Percentiles rank a stretch among this genome's conserved stretches.
Evolutionary conservation across 2,797 vertebrate genomes (phyloP).

Genomic region (Enteromius viviparus): DNA sequence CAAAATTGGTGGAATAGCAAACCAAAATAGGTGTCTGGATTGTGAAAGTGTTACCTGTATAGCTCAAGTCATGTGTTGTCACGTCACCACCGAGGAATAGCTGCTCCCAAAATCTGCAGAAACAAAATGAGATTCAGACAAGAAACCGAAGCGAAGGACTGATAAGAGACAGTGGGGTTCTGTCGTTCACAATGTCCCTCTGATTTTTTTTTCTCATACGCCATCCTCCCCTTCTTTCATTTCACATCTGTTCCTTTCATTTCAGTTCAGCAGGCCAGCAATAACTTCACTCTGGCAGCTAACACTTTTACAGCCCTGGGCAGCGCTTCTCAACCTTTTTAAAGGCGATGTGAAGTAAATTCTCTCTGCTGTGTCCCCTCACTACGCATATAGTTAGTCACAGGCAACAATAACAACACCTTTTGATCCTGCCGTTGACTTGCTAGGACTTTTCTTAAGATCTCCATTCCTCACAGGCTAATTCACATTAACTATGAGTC

Average conservation of each 20-base stretch:
- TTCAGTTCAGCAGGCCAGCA: conserved; percentile 50
- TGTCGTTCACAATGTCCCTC: conserved; percentile 73
- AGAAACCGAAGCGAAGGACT: conserved; percentile 66
- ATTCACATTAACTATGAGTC: conserved; percentile 41
- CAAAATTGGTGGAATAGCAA: conserved; percentile 40
- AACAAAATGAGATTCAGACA: conserved; percentile 37
- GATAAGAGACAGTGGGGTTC: conserved; percentile 83
- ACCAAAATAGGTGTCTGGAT: conserved; percentile 18
- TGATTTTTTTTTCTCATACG: conserved; percentile 70
- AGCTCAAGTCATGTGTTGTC: conserved; percentile 6
- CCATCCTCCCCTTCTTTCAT: conserved; percentile 68
- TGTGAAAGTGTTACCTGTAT: conserved; percentile 25
- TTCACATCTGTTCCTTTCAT: conserved; percentile 55
- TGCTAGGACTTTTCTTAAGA: conserved; percentile 30
- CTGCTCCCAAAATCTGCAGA: conserved; percentile 8
- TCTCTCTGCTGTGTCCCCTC: neutral
- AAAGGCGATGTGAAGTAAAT: conserved; percentile 30
- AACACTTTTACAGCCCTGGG: conserved; percentile 47
- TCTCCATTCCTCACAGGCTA: conserved; percentile 17
- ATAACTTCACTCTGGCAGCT: conserved; percentile 48
- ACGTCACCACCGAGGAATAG: neutral
- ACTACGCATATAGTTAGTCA: conserved; percentile 18
- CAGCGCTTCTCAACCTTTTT: conserved; percentile 38
- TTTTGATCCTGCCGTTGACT: conserved; percentile 31
- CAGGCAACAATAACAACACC: conserved; percentile 29